These are phyloP conservation scores for Sussaba pulchella DNA, from an alignment of 2,888 invertebrate species.

Conservation along the genomic window DNA sequence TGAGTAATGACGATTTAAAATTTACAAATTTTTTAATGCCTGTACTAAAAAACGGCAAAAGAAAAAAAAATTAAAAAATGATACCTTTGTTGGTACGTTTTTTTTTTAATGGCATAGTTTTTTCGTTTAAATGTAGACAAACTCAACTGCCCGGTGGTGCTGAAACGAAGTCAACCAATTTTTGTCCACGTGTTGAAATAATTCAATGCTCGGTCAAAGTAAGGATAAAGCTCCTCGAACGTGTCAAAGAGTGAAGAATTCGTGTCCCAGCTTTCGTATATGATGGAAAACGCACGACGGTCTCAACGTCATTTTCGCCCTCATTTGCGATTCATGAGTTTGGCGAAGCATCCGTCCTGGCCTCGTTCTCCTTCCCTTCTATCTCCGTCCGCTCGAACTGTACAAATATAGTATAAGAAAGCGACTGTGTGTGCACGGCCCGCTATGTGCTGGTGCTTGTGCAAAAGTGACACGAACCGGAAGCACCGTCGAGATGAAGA, in stretches of 20 bases:
- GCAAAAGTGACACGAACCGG: constrained; percentile 52
- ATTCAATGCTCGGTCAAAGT: neutral
- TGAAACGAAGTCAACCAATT: neutral
- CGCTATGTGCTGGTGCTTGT: constrained; percentile 47
- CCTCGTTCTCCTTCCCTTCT: constrained; percentile 74
- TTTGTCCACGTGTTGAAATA: neutral
- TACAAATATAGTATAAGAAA: constrained; percentile 67
- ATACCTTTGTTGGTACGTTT: no score
- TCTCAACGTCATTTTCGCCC: constrained; percentile 76
- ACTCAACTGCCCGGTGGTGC: neutral
- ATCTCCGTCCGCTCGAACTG: constrained; percentile 64
- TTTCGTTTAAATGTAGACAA: no score
- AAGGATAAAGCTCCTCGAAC: constrained; percentile 1
- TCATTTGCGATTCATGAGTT: constrained; percentile 79
- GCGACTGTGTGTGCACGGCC: constrained; percentile 11
- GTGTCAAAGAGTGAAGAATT: constrained; percentile 45
- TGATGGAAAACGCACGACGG: constrained; percentile 72
- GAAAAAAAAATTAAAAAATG: no score
- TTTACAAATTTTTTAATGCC: no score
- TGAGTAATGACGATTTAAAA: no score
- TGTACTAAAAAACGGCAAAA: no score
- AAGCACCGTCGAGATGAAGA: constrained; percentile 13
- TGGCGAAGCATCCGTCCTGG: constrained; percentile 59
- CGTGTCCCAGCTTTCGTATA: constrained; percentile 21
- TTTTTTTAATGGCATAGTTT: no score